phyloP scores from a whole-genome alignment of 2,888 invertebrate species.

The Cerastis rubricosa region DNA sequence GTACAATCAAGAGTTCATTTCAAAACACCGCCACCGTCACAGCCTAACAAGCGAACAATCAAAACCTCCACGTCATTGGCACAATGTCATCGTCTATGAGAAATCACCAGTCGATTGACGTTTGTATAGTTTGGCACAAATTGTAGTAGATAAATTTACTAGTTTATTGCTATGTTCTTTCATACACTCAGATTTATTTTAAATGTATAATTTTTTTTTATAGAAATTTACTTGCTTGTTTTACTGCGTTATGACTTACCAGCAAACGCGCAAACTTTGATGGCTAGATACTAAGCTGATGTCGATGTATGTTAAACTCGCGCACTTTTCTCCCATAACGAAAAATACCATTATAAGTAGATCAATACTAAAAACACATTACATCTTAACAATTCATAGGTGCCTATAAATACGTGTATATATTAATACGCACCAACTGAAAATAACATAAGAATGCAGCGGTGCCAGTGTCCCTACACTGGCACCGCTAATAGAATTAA shows the following conservation, averaged over 20 bases:
- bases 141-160: conserved; percentile 34
- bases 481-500: conserved; percentile 82
- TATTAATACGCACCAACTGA: conserved; percentile 24
- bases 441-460: conserved; percentile 70
- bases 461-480: too few species aligned
- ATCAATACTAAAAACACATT: conserved; percentile 9
- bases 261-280: conserved; percentile 71
- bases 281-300: conserved; percentile 61
- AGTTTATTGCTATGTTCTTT: conserved; percentile 19
- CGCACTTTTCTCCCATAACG: conserved; percentile 70
- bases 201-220: neutral
- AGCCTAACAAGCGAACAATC: conserved; percentile 77
- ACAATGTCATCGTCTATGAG: conserved; percentile 71
- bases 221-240: conserved; percentile 13
- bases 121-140: conserved; percentile 46
- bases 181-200: conserved; percentile 6
- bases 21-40: conserved; percentile 75
- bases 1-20: conserved; percentile 78
- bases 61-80: conserved; percentile 74
- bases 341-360: conserved; percentile 48
- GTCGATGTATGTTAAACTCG: conserved; percentile 69
- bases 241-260: conserved; percentile 71
- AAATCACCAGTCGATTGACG: conserved; percentile 61
- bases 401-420: neutral
- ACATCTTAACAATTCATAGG: neutral